These are phyloP conservation scores for Drosophila subsilvestris DNA, from an alignment of 2,888 invertebrate genomes.

Conservation along the genomic window DNA sequence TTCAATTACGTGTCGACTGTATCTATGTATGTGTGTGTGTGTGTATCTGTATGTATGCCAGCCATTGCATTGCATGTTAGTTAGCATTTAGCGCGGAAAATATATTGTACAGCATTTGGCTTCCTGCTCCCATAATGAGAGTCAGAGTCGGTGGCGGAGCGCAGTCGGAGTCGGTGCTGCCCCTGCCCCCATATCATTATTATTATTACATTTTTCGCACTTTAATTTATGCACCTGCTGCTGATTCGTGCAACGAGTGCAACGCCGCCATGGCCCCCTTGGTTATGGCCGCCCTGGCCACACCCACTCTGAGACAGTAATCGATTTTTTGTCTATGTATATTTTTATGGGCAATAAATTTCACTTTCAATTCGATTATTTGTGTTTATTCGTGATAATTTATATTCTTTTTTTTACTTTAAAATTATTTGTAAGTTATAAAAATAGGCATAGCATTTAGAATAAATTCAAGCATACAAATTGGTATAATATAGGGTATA, in stretches of 20 bases:
- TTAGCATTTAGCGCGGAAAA: conserved; percentile 66
- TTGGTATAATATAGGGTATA: too few species aligned
- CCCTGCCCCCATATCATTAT: conserved; percentile 57
- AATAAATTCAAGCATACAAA: too few species aligned
- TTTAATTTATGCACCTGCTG: conserved; percentile 77
- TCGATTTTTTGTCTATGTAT: conserved; percentile 68
- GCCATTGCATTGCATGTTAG: conserved; percentile 71
- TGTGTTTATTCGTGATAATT: conserved; percentile 66
- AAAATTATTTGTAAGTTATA: conserved; percentile 25
- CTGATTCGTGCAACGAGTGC: conserved; percentile 61
- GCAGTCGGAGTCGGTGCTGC: background rate
- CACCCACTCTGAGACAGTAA: conserved; percentile 72
- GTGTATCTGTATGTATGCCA: conserved; percentile 25
- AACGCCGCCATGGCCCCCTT: conserved; percentile 25
- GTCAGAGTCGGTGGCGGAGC: conserved; percentile 17
- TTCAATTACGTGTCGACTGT: conserved; percentile 63
- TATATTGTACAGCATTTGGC: conserved; percentile 58
- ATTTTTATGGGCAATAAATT: conserved; percentile 74
- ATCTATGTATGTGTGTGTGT: conserved; percentile 6
- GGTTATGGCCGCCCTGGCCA: conserved; percentile 57
- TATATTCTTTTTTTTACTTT: conserved; percentile 66
- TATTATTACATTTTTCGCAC: conserved; percentile 76
- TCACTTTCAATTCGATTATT: conserved; percentile 69
- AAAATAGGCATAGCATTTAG: background rate
- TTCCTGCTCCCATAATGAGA: conserved; percentile 71